A percentile compares a stretch with the other conserved stretches of the same genome.
Evolutionary conservation across 2,888 invertebrate genomes (phyloP).

Genomic region (Steinernema carpocapsae): DNA sequence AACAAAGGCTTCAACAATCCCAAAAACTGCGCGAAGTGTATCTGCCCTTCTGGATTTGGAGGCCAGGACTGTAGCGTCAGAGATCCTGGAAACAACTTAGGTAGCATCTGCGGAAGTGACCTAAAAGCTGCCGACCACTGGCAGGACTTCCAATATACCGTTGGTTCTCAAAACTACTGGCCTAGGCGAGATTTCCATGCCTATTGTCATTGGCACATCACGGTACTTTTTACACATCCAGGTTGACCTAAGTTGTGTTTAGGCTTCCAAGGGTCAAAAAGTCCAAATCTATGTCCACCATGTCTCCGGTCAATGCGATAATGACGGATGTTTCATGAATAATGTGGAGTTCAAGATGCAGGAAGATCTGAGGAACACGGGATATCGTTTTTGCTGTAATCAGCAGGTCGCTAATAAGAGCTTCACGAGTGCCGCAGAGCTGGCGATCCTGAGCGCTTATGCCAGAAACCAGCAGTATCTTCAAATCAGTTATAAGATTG

Average conservation of each 20-base stretch:
- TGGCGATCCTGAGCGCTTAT: too few relatives aligned
- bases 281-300: not conserved
- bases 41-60: not conserved
- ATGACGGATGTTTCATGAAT: too few relatives aligned
- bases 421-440: too few relatives aligned
- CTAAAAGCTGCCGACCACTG: not conserved
- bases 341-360: too few relatives aligned
- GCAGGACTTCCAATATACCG: not conserved
- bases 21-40: not conserved
- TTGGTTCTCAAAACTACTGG: not conserved
- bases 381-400: too few relatives aligned
- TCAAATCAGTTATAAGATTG: too few relatives aligned
- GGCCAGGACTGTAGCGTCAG: not conserved
- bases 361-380: too few relatives aligned
- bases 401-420: too few relatives aligned
- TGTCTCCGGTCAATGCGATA: not conserved
- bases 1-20: slow-evolving; percentile 2
- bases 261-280: not conserved
- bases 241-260: not conserved
- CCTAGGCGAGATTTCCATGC: not conserved
- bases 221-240: not conserved
- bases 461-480: too few relatives aligned
- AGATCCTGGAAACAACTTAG: not conserved
- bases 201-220: not conserved
- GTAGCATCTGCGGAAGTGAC: not conserved